phyloP scores from a whole-genome alignment of 2,113 vertebrate species.

The Cromileptes altivelis region DNA sequence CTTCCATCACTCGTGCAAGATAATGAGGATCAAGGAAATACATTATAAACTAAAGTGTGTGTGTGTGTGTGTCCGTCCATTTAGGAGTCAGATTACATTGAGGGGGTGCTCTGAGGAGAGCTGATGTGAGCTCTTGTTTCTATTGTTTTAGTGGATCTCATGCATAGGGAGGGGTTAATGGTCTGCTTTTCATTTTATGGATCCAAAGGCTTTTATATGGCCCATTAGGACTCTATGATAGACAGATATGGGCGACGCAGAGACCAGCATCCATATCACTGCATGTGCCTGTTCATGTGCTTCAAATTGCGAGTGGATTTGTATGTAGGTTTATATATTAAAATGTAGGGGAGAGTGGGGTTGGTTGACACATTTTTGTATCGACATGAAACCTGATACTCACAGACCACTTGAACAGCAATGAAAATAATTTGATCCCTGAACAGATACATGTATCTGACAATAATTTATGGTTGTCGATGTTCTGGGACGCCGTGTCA shows the following conservation, averaged over 20 bases:
- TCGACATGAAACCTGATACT: no score
- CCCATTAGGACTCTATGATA: constrained; percentile 67
- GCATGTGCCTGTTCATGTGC: not conserved
- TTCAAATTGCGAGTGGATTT: constrained; percentile 1
- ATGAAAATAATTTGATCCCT: no score
- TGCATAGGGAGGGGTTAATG: constrained; percentile 57
- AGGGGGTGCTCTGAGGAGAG: constrained; percentile 26
- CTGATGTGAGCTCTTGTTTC: constrained; percentile 62
- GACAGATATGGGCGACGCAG: constrained; percentile 38
- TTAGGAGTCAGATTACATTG: constrained; percentile 72
- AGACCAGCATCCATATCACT: constrained; percentile 2
- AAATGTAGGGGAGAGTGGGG: no score
- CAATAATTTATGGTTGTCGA: no score
- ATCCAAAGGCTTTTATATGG: constrained; percentile 76
- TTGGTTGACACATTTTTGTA: no score
- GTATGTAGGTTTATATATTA: not conserved
- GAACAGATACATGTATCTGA: no score
- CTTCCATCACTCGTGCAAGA: constrained; percentile 19
- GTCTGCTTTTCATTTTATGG: constrained; percentile 74
- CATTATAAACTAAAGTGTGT: constrained; percentile 32
- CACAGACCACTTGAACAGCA: no score
- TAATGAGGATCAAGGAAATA: constrained; percentile 34
- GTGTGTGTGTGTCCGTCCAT: constrained; percentile 25
- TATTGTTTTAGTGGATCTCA: constrained; percentile 47
- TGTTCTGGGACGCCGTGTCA: no score